Evolutionary conservation across 2,888 invertebrate genomes (phyloP).

Genomic region (Drosophila meridiana): DNA sequence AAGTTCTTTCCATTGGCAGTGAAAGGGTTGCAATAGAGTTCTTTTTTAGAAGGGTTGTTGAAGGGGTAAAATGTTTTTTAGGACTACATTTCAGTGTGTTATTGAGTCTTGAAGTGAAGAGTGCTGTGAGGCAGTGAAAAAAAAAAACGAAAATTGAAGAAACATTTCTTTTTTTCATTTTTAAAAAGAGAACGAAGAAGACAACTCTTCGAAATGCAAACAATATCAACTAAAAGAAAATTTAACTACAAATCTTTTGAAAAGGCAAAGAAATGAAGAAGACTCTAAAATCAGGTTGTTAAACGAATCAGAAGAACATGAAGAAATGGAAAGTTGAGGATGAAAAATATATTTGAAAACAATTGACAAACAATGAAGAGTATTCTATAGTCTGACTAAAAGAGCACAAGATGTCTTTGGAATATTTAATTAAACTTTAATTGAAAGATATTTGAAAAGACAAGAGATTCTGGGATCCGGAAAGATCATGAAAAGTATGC

Average conservation of each 20-base stretch:
- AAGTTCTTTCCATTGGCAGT: constrained; percentile 45
- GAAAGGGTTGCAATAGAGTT: constrained; percentile 65
- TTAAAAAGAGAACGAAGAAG: too few species aligned
- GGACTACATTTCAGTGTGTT: constrained; percentile 32
- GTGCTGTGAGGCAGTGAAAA: not conserved
- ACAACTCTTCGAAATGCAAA: too few species aligned
- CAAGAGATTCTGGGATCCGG: not conserved
- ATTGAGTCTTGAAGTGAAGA: not conserved
- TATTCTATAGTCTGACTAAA: too few species aligned
- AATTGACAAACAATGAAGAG: not conserved
- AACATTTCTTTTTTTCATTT: not conserved
- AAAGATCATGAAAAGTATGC: not conserved
- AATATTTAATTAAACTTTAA: not conserved
- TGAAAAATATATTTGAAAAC: not conserved
- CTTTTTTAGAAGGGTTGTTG: constrained; percentile 66
- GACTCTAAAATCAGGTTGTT: too few species aligned
- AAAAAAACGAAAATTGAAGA: not conserved
- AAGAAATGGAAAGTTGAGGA: too few species aligned
- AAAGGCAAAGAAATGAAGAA: too few species aligned
- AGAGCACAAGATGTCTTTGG: not conserved
- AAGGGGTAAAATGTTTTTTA: constrained; percentile 37
- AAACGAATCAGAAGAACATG: not conserved
- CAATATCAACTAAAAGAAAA: too few species aligned
- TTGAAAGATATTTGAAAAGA: not conserved
- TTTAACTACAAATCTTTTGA: too few species aligned